phyloP scores from a whole-genome alignment of 2,113 vertebrate genomes.

The Merops nubicus region DNA sequence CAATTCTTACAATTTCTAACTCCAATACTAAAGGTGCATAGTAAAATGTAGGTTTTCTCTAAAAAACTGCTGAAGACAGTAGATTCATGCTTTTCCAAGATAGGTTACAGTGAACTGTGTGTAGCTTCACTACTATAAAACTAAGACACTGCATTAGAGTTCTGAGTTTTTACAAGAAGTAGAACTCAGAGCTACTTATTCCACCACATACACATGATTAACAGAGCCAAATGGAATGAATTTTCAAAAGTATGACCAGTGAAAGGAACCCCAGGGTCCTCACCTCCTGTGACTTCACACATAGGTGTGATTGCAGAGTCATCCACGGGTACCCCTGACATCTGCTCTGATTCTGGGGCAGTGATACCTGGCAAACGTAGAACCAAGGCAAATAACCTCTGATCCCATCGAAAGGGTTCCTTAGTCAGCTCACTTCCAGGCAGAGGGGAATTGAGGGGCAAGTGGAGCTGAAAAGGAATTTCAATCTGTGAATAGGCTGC shows the following conservation, averaged over 20 bases:
- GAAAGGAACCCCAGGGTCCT: constrained; percentile 5
- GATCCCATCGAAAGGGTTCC: constrained; percentile 95
- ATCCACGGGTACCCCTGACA: constrained; percentile 86
- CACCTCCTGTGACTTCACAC: constrained; percentile 95
- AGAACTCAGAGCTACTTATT: background rate
- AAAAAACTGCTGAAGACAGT: background rate
- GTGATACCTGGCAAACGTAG: constrained; percentile 86
- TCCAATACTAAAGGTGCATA: background rate
- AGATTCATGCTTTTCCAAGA: background rate
- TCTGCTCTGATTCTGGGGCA: constrained; percentile 84
- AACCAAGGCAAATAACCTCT: constrained; percentile 91
- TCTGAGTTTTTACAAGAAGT: background rate
- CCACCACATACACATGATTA: background rate
- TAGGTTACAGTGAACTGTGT: background rate
- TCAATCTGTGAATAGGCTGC: background rate
- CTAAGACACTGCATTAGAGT: fast-evolving
- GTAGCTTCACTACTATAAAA: background rate
- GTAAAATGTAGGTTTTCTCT: background rate
- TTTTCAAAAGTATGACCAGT: background rate
- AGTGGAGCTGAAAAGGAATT: constrained; percentile 85
- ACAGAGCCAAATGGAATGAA: background rate
- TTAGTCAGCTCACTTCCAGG: constrained; percentile 94
- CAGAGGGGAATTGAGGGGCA: constrained; percentile 92
- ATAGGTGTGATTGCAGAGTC: constrained; percentile 94
- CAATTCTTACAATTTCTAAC: background rate